Base-by-base conservation (phyloP, 2,113 vertebrate genomes). In the Tretioscincus oriximinensis region DNA sequence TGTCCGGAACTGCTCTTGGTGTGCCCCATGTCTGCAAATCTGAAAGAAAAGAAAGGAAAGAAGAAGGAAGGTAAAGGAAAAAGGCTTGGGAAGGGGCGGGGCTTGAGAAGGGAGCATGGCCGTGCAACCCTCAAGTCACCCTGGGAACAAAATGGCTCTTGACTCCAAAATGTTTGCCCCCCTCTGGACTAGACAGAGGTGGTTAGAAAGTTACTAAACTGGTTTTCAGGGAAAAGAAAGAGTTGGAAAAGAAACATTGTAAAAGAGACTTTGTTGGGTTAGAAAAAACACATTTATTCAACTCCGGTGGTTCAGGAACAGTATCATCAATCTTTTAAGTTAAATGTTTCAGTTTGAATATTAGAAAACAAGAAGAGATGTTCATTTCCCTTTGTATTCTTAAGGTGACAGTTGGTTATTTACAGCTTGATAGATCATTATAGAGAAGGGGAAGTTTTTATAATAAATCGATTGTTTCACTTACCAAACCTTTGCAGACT, bases 351-450 rank as follows among this genome's bases (percentile, higher is more conserved):
- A 75, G 12, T 74, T 84, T 84, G 16, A 3, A 2, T 81, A 81
- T 85, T 82, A 68, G 2, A 63, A 45, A 86, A 7, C 41, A 77
- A 85, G 61, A 7, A 73, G 78, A 49, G 1, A 71, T 11, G 73
- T 69, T 66, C 77, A 60, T 22, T 51, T 74, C 58, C 16, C 69
- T 51, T 1, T 85, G 47, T 76, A 88, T 54, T 74, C 89, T 88
- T 85, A 81, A 78, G 7, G 41, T 82, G 9, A 45, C 26, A 11
- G 65, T 83, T 88, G 86, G 72, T 0, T 74, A 18, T 20, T 65
- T 84, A 41, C 65, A 66, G 7, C 82, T 63, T 66, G 22, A 73
- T 49, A 74, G n/a, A n/a, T n/a, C n/a, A 12, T 16, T 87, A 9
- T 60, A 85, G 80, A 86, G 82, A 80, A 75, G 29, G 83, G 14